Percentiles rank a stretch among this genome's conserved stretches.
Evolutionary conservation across 2,888 invertebrate species (phyloP).

Genomic region (Psylliodes chrysocephalus): DNA sequence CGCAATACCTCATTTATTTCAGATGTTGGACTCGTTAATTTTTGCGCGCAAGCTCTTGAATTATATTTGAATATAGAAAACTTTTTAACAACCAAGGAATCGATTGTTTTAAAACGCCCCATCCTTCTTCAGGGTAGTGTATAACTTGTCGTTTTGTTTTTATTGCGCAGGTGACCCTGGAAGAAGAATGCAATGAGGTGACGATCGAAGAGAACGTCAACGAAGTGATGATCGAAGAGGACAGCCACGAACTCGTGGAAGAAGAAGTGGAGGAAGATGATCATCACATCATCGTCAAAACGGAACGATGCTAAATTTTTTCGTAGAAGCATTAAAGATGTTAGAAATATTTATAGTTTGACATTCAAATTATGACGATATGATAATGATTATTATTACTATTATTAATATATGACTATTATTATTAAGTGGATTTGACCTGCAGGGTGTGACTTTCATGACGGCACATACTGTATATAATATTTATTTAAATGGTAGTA

Average conservation of each 20-base stretch:
- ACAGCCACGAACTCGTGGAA: constrained; percentile 12
- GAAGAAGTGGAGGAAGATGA: not conserved
- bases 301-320: not conserved
- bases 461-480: not conserved
- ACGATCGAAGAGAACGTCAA: constrained; percentile 54
- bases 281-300: constrained; percentile 6
- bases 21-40: too few species aligned
- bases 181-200: constrained; percentile 58
- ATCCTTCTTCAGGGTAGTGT: too few species aligned
- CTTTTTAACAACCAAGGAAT: not conserved
- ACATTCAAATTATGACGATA: too few species aligned
- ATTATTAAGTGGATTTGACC: not conserved
- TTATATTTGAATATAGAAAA: not conserved
- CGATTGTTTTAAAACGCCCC: not conserved
- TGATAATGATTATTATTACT: too few species aligned
- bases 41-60: not conserved
- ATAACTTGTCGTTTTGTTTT: too few species aligned
- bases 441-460: not conserved
- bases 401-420: not conserved
- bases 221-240: constrained; percentile 45
- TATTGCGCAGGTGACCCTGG: constrained; percentile 53
- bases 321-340: not conserved
- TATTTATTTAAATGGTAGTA: not conserved
- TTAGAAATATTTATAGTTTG: too few species aligned
- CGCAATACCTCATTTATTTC: too few species aligned